These are phyloP conservation scores for Leptinotarsa texana DNA, from an alignment of 1,140 invertebrate genomes.

Conservation along the genomic window DNA sequence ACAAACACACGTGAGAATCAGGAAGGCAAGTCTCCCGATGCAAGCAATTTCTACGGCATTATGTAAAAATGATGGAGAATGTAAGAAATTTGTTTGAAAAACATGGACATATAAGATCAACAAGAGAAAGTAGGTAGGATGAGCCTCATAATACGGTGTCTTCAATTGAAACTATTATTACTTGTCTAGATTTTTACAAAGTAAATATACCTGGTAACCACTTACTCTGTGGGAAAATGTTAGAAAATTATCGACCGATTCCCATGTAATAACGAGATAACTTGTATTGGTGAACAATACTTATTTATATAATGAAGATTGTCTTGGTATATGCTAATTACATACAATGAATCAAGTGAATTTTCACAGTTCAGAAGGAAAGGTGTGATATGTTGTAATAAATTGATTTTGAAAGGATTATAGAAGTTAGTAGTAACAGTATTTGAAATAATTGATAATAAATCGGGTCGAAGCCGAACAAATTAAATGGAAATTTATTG, in stretches of 20 bases:
- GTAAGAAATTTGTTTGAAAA: background rate
- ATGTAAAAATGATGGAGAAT: conserved; percentile 6
- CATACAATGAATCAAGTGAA: too few relatives aligned
- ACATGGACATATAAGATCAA: background rate
- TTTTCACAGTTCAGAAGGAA: too few relatives aligned
- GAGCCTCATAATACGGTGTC: background rate
- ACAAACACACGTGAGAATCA: conserved; percentile 3
- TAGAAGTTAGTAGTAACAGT: too few relatives aligned
- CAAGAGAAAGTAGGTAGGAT: conserved; percentile 5
- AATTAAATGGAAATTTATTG: too few relatives aligned
- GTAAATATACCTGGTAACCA: background rate
- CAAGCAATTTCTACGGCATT: background rate
- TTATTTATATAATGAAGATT: too few relatives aligned
- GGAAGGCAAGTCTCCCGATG: background rate
- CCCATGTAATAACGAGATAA: too few relatives aligned
- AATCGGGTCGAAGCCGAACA: too few relatives aligned
- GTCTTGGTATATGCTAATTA: too few relatives aligned
- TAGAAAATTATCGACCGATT: background rate
- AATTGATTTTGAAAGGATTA: too few relatives aligned
- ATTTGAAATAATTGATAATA: too few relatives aligned
- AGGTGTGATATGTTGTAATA: too few relatives aligned
- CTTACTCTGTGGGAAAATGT: background rate
- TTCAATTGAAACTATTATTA: conserved; percentile 1
- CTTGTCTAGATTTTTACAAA: background rate
- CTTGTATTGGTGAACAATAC: too few relatives aligned